Base-by-base conservation (phyloP, 1,140 invertebrate species). In the Panagrolaimus sp. region DNA sequence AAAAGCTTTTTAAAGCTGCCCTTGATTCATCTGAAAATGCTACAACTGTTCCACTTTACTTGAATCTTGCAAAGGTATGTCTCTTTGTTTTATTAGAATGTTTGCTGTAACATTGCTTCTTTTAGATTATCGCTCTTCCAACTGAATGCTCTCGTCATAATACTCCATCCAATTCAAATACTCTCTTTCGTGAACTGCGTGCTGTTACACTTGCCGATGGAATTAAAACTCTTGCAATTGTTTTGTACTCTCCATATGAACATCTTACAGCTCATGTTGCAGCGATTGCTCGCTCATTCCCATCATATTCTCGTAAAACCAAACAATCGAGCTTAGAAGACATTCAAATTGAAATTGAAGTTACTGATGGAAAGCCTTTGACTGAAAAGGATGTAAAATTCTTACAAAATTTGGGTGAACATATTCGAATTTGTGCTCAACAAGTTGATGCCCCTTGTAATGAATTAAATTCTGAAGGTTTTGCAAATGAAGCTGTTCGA, bases 21-120 rank as follows among this genome's bases (percentile, higher is more conserved):
- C 0, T 70, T 13, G 63, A 61, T 23, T 63, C 14, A 14, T 67
- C 74, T 5, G 16, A 38, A 13, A 62, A 20, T 9, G 69, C 70
- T n/a, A 69, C 67, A 31, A 43, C 16, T 43, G 63, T 79, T 45
- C 72, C 78, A 20, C 70, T 79, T 13, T 79, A 77, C 70, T 47
- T 79, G 38, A 68, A 79, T 65, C 61, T 77, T 31, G 78, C 78
- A 14, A 80, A 81, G 77, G 79, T 79, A 31, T 53, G 13, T 64
- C 25, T 38, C 31, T 38, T 38, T 38, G 31, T 0, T 74, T 44
- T n/a, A n/a, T n/a, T n/a, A n/a, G n/a, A n/a, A n/a, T n/a, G n/a
- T n/a, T n/a, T n/a, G n/a, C n/a, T n/a, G n/a, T n/a, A n/a, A 53
- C 14, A 7, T 74, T 14, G n/a, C 25, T 51, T 27, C 62, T 71